Conservation (phyloP, 2,797 vertebrate species). For the Calcarius lapponicus region DNA sequence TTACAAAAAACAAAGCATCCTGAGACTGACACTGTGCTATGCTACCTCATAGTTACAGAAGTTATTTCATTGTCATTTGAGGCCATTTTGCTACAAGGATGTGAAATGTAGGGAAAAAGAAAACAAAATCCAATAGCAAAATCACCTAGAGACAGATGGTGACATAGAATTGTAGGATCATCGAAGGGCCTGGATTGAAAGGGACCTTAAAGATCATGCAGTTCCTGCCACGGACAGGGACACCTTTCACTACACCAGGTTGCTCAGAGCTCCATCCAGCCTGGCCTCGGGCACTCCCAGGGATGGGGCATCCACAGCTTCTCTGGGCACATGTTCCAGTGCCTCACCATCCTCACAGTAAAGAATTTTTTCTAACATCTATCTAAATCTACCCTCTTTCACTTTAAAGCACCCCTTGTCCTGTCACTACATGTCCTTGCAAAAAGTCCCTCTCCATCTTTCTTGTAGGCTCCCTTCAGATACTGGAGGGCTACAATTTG, state of each 20-base stretch:
- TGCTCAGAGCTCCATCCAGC: not conserved
- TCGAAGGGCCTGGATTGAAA: fast-evolving
- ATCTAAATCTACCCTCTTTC: not conserved
- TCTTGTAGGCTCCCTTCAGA: not conserved
- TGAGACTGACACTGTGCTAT: not conserved
- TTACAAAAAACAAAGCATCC: not conserved
- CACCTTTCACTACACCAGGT: not conserved
- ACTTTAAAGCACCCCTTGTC: not conserved
- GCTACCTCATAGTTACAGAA: not conserved
- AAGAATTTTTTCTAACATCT: not conserved
- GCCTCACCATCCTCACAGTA: not conserved
- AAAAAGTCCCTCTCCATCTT: not conserved
- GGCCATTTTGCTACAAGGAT: not conserved
- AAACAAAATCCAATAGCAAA: not conserved
- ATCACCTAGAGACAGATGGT: not conserved
- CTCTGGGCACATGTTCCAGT: not conserved
- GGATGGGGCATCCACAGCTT: not conserved
- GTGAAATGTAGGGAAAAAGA: not conserved
- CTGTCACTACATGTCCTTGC: not conserved
- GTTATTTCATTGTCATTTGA: not conserved
- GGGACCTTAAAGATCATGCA: not conserved
- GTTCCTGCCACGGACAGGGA: not conserved
- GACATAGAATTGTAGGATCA: not conserved
- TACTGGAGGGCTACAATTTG: not conserved
- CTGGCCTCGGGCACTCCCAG: not conserved